phyloP scores from a whole-genome alignment of 2,113 vertebrate species.

The Anarhynchus alexandrinus region DNA sequence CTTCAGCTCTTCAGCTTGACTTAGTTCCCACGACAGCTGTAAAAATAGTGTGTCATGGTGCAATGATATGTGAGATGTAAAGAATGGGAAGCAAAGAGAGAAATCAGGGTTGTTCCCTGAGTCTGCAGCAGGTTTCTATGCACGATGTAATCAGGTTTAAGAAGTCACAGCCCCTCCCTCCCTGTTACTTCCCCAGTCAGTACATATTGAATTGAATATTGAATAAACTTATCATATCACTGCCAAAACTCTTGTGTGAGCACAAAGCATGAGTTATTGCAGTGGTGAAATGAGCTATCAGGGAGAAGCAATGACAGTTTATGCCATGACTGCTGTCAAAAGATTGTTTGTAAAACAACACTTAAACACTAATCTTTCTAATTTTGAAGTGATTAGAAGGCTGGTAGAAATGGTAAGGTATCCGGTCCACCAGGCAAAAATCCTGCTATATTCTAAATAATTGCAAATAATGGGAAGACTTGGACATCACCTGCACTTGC shows the following conservation, averaged over 20 bases:
- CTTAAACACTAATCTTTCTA: neutral
- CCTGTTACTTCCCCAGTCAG: neutral
- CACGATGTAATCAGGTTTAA: neutral
- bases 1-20: neutral
- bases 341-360: neutral
- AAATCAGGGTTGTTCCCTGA: neutral
- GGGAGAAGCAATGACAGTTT: neutral
- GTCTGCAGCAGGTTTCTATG: neutral
- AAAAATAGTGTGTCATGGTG: neutral
- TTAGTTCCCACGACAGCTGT: neutral
- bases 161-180: neutral
- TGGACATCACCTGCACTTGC: neutral
- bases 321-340: neutral
- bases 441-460: neutral
- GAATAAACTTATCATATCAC: neutral
- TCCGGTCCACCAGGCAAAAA: neutral
- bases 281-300: neutral
- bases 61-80: neutral
- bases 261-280: neutral
- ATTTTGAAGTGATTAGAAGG: neutral
- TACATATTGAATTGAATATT: neutral
- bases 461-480: neutral
- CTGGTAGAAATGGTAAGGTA: neutral
- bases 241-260: neutral
- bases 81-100: neutral